phyloP scores from a whole-genome alignment of 1,140 invertebrate genomes.

The Sitophilus oryzae region DNA sequence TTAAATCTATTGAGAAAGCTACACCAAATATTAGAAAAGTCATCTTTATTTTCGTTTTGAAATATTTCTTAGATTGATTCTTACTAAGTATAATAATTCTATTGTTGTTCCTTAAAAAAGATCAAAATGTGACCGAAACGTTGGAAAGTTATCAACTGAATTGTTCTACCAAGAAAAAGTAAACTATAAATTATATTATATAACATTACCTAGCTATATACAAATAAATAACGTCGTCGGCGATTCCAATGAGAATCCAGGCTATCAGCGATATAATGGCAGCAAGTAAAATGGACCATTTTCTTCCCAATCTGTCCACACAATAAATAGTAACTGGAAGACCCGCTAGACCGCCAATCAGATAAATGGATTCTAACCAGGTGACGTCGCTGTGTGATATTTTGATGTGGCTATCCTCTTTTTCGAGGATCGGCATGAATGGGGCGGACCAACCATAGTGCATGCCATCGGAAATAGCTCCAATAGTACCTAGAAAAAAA shows the following conservation, averaged over 20 bases:
- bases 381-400: conserved; percentile 43
- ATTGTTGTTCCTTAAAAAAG: too few relatives aligned
- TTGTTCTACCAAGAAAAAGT: too few relatives aligned
- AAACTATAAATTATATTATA: too few relatives aligned
- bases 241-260: conserved; percentile 54
- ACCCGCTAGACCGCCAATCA: conserved; percentile 56
- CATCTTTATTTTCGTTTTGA: too few relatives aligned
- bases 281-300: conserved; percentile 52
- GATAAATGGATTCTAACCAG: conserved; percentile 58
- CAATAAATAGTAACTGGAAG: conserved; percentile 50
- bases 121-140: too few relatives aligned
- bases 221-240: conserved; percentile 43
- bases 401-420: conserved; percentile 35
- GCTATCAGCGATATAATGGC: conserved; percentile 55
- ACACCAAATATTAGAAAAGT: too few relatives aligned
- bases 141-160: too few relatives aligned
- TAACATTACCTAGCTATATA: conserved; percentile 51
- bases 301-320: conserved; percentile 60
- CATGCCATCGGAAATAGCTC: conserved; percentile 38
- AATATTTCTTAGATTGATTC: too few relatives aligned
- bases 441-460: conserved; percentile 57
- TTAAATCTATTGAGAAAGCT: too few relatives aligned
- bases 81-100: too few relatives aligned
- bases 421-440: conserved; percentile 48
- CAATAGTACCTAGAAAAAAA: conserved; percentile 35